Evolutionary conservation across 2,797 vertebrate species (phyloP).

Genomic region (Notoglanidium macrostoma): DNA sequence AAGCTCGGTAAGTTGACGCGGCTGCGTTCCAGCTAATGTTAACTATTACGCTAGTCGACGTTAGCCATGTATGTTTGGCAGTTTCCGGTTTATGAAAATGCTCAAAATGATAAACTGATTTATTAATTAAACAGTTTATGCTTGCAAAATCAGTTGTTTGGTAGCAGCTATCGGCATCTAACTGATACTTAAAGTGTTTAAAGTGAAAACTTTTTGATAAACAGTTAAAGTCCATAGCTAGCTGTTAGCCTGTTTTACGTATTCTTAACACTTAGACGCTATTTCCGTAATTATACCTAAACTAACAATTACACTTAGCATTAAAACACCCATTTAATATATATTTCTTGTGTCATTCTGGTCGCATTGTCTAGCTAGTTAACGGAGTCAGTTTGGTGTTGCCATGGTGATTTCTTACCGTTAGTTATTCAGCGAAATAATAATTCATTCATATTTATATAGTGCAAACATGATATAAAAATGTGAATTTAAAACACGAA

Average conservation of each 20-base stretch:
- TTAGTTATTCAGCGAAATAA: not conserved
- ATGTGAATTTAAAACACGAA: not conserved
- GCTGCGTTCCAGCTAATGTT: not conserved
- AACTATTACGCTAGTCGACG: not conserved
- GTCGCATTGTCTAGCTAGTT: not conserved
- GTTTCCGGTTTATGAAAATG: not conserved
- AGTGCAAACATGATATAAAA: not conserved
- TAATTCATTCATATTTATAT: not conserved
- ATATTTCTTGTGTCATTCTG: not conserved
- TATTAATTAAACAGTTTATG: not conserved
- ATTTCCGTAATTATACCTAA: not conserved
- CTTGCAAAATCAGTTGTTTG: not conserved
- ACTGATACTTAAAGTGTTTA: not conserved
- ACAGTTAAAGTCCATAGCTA: not conserved
- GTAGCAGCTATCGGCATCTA: not conserved
- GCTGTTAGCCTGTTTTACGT: not conserved
- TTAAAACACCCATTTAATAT: not conserved
- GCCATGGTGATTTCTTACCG: conserved; percentile 21
- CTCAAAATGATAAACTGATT: not conserved
- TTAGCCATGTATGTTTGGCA: conserved; percentile 5
- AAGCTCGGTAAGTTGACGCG: conserved; percentile 72
- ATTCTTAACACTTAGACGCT: not conserved
- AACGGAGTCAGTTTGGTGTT: not conserved
- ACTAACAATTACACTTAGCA: not conserved
- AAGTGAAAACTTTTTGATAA: not conserved